Evolutionary conservation across 2,113 vertebrate genomes (phyloP), one percentile per base, ranked within the genome.

Genomic region (Rhipidura dahli): DNA sequence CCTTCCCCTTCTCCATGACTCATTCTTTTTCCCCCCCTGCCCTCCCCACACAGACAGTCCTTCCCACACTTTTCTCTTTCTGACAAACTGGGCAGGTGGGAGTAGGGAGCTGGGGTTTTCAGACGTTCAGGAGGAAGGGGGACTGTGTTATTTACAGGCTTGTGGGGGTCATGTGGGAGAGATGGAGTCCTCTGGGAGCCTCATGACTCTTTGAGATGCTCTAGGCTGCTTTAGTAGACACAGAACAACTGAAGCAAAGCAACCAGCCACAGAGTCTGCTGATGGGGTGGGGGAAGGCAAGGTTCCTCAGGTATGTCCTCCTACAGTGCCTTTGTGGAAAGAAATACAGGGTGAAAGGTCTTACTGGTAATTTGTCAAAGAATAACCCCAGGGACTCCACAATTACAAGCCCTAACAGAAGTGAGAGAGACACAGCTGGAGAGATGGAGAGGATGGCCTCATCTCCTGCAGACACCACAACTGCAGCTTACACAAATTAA

Each of bases 161-260:
- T 4, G 0, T 5, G 15, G 33, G 54, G 84, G 31, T 79, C 8
- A 0, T 39, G 57, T 79, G 73, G 40, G 66, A 80, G 78, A 89
- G 21, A 30, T 47, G 28, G 13, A 12, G 9, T 91, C 82, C 59
- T 83, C 54, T 73, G 87, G 82, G 61, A 91, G 42, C 45, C 42
- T 65, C 24, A 3, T 4, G 5, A 59, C 57, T 42, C 79, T 84
- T 60, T 81, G 60, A 94, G 63, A 40, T 85, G 54, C 37, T 85
- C 86, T 83, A 77, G 30, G 30, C 33, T 87, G 68, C 64, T 90
- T 90, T 66, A 70, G 22, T 33, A 92, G 59, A 26, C 37, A 61
- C 7, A 73, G 51, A 90, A 28, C 54, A 75, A 71, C 44, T 37
- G 76, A 95, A 96, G 90, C 63, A 60, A 66, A 78, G 59, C 79